Percentiles rank a stretch among this genome's conserved stretches.
Conservation (phyloP, 2,113 vertebrate genomes). For the Lethenteron reissneri region DNA sequence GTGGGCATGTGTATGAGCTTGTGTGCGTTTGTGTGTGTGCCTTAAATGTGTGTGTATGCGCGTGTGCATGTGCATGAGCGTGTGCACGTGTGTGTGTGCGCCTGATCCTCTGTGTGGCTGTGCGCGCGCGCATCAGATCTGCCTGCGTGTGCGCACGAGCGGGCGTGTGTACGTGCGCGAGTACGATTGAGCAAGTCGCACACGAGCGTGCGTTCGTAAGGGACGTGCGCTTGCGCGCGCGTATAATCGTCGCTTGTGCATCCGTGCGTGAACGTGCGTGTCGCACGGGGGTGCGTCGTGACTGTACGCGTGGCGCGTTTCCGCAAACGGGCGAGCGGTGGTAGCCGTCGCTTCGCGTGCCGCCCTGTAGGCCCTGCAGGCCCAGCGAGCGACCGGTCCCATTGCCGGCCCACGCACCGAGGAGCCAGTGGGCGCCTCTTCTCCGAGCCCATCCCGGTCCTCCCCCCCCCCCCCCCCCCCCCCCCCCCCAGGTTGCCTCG, state of each 20-base stretch:
- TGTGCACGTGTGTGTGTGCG: background rate
- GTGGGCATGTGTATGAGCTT: background rate
- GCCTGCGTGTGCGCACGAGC: background rate
- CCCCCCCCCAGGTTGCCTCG: too few relatives aligned
- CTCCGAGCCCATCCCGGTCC: too few relatives aligned
- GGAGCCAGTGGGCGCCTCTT: too few relatives aligned
- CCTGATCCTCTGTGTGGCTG: background rate
- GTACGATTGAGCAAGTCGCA: background rate
- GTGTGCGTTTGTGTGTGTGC: background rate
- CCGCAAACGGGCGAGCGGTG: background rate
- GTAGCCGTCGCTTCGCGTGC: too few relatives aligned
- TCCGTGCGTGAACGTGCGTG: too few relatives aligned
- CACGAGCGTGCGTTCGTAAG: background rate
- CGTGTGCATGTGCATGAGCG: background rate
- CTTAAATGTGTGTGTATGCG: background rate
- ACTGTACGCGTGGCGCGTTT: background rate
- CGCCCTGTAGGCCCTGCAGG: too few relatives aligned
- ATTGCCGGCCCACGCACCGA: too few relatives aligned
- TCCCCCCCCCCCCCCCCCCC: too few relatives aligned
- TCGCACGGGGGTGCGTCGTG: too few relatives aligned
- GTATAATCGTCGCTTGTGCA: too few relatives aligned
- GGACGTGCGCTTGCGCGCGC: background rate
- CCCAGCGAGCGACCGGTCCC: too few relatives aligned
- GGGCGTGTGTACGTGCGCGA: background rate
- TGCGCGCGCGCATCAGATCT: background rate